A percentile compares a stretch with the other conserved stretches of the same genome.
Evolutionary conservation across 2,888 invertebrate genomes (phyloP).

Genomic region (Zeuzera pyrina): DNA sequence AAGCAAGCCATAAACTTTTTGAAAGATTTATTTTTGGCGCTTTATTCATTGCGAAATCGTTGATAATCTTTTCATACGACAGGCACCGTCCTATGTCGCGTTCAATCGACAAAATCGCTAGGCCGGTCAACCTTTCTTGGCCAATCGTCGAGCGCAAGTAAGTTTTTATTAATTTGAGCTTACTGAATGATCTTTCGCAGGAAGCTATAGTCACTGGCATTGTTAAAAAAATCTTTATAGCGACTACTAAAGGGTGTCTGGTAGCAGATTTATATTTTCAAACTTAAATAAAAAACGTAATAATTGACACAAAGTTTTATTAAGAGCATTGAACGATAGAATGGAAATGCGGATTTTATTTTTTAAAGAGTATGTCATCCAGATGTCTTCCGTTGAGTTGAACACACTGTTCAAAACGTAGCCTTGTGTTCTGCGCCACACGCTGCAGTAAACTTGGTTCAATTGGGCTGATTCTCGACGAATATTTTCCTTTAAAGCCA

Average conservation of each 20-base stretch:
- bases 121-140: no score
- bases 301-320: constrained; percentile 2
- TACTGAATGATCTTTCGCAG: constrained; percentile 10
- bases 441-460: constrained; percentile 1
- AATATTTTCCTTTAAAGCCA: background rate
- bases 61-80: no score
- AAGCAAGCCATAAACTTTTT: no score
- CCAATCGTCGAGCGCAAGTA: constrained; percentile 10
- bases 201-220: constrained; percentile 10
- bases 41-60: no score
- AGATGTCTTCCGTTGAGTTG: constrained; percentile 2
- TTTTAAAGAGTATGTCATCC: no score
- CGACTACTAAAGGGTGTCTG: constrained; percentile 6
- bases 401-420: constrained; percentile 1
- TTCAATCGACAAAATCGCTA: constrained; percentile 12
- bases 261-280: constrained; percentile 2
- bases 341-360: no score
- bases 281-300: constrained; percentile 2
- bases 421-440: constrained; percentile 1
- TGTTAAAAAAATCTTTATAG: constrained; percentile 9
- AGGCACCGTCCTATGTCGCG: no score
- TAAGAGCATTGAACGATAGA: constrained; percentile 2
- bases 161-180: constrained; percentile 9
- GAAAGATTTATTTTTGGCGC: no score
- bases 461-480: background rate